Percentiles rank a stretch among this genome's conserved stretches.
Conservation (phyloP, 2,797 vertebrate species). For the Mormyrus proboscirostris region DNA sequence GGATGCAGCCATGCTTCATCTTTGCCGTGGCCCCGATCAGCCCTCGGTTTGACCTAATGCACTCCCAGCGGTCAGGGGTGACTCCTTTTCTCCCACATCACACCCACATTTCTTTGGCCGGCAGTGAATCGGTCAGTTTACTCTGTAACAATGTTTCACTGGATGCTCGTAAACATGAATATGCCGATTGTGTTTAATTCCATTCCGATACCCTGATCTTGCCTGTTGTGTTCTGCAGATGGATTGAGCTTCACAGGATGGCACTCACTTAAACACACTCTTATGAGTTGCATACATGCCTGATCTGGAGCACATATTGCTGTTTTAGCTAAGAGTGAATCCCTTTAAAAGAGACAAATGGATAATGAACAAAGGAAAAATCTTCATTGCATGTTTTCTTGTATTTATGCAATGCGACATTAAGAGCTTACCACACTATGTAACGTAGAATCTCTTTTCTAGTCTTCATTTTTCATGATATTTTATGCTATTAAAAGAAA, state of each 20-base stretch:
- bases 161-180: constrained; percentile 31
- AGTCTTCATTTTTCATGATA: not conserved
- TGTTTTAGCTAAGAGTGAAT: constrained; percentile 30
- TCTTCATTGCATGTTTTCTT: constrained; percentile 21
- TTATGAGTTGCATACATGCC: constrained; percentile 34
- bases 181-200: constrained; percentile 30
- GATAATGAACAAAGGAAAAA: not conserved
- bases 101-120: constrained; percentile 26
- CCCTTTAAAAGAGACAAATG: constrained; percentile 23
- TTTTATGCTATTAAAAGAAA: not conserved
- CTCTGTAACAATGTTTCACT: constrained; percentile 39
- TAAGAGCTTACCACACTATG: not conserved
- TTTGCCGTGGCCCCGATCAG: not conserved
- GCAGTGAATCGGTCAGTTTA: constrained; percentile 43
- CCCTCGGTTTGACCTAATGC: constrained; percentile 18
- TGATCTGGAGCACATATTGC: constrained; percentile 34
- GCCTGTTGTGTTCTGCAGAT: constrained; percentile 39
- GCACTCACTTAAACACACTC: constrained; percentile 28
- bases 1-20: not conserved
- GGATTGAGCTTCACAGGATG: constrained; percentile 17
- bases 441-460: not conserved
- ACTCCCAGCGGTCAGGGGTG: constrained; percentile 28
- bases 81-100: constrained; percentile 25
- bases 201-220: constrained; percentile 31
- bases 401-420: not conserved